Conservation (phyloP, 2,888 invertebrate genomes). For the Eumerus sabulonum region DNA sequence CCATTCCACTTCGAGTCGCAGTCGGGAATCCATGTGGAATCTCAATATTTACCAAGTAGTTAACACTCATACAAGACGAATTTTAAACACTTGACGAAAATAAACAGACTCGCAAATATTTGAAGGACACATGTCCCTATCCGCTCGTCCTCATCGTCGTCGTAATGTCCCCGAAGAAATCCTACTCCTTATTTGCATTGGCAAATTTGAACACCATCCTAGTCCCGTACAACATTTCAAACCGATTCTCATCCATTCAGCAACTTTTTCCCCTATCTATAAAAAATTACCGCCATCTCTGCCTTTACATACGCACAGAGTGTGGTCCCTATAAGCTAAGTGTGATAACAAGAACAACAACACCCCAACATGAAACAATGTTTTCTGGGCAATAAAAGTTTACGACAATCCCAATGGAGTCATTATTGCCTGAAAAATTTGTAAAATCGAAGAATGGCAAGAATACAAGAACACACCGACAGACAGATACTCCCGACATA, state of each 20-base stretch:
- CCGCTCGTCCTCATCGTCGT: neutral
- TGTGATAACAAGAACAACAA: slow-evolving; percentile 36
- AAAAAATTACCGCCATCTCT: slow-evolving; percentile 25
- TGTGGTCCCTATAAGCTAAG: slow-evolving; percentile 1
- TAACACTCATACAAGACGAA: slow-evolving; percentile 68
- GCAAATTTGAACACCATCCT: slow-evolving; percentile 55
- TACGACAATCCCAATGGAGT: slow-evolving; percentile 69
- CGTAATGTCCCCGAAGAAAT: slow-evolving; percentile 47
- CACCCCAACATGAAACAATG: slow-evolving; percentile 57
- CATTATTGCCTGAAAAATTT: slow-evolving; percentile 68
- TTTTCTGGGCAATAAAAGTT: slow-evolving; percentile 66
- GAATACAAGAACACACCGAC: slow-evolving; percentile 40
- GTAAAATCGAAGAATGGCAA: slow-evolving; percentile 62
- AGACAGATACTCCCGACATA: slow-evolving; percentile 27
- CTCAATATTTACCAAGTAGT: slow-evolving; percentile 69
- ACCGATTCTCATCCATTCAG: slow-evolving; percentile 1
- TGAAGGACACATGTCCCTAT: slow-evolving; percentile 60
- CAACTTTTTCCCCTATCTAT: slow-evolving; percentile 31
- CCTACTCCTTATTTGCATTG: slow-evolving; percentile 64
- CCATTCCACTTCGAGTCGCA: slow-evolving; percentile 53
- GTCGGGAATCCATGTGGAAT: slow-evolving; percentile 68
- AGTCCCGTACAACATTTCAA: neutral
- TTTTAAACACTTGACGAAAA: slow-evolving; percentile 66
- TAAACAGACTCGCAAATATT: slow-evolving; percentile 67
- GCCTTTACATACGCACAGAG: neutral